Conservation (phyloP, 2,113 vertebrate genomes). For the Camelus bactrianus region DNA sequence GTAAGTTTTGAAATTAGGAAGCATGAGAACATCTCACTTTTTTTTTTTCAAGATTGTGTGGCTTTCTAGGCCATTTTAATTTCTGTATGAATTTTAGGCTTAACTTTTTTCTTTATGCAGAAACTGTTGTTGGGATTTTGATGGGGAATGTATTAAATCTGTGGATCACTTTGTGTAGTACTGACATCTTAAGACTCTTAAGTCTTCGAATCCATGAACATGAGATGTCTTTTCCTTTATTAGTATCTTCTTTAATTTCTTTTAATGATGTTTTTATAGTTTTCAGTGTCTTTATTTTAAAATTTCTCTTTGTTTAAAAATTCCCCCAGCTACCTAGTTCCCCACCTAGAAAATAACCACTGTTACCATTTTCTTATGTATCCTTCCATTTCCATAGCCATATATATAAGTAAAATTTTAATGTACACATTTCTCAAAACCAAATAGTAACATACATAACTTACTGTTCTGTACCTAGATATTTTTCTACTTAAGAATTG, state of each 20-base stretch:
- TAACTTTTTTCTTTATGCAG: not conserved
- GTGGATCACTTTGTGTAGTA: not conserved
- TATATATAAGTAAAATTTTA: not conserved
- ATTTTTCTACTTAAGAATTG: not conserved
- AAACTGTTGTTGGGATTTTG: not conserved
- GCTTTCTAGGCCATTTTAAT: not conserved
- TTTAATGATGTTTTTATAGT: not conserved
- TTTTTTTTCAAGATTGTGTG: slow-evolving; percentile 4
- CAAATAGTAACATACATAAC: not conserved
- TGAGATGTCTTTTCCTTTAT: not conserved
- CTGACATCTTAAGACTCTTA: not conserved
- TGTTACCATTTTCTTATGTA: not conserved
- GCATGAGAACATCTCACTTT: not conserved
- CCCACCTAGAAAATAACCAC: not conserved
- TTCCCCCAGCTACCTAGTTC: not conserved
- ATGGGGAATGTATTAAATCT: not conserved
- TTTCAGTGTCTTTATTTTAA: slow-evolving; percentile 1
- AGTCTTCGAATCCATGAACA: not conserved
- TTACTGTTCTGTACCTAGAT: not conserved
- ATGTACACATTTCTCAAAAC: not conserved
- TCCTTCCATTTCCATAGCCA: not conserved
- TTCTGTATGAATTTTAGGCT: not conserved
- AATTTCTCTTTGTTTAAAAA: not conserved
- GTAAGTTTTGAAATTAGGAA: not conserved
- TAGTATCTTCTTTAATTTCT: not conserved